Evolutionary conservation across 2,113 vertebrate species (phyloP).

Genomic region (Microcebus lehilahytsara): DNA sequence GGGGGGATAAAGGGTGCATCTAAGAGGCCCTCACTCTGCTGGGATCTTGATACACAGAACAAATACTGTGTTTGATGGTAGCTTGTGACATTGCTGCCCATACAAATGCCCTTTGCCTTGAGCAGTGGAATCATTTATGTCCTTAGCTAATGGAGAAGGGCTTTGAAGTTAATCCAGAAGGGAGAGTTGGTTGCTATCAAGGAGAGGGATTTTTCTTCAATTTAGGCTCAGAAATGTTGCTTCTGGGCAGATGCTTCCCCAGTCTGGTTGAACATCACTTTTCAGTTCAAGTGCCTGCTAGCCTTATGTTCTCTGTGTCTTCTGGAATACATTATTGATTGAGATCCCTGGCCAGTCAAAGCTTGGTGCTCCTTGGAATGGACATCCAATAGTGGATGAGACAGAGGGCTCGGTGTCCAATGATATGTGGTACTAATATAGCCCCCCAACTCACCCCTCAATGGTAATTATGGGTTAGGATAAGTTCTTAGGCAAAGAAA

Average conservation of each 20-base stretch:
- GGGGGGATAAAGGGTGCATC: background rate
- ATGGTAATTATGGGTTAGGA: background rate
- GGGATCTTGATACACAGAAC: slow-evolving; percentile 29
- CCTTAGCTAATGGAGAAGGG: background rate
- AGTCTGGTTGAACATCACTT: background rate
- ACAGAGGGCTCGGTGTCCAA: background rate
- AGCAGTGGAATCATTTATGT: background rate
- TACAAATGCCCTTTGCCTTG: background rate
- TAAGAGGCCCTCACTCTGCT: background rate
- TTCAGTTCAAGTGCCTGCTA: background rate
- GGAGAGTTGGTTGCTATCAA: background rate
- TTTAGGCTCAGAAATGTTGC: slow-evolving; percentile 30
- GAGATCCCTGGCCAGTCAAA: background rate
- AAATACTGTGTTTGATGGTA: background rate
- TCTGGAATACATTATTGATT: slow-evolving; percentile 11
- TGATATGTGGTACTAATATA: background rate
- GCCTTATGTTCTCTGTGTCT: background rate
- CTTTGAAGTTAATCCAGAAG: slow-evolving; percentile 41
- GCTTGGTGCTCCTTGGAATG: background rate
- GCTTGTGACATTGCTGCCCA: background rate
- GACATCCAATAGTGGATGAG: background rate
- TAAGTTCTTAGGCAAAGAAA: background rate
- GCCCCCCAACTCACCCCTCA: background rate
- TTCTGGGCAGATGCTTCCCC: background rate
- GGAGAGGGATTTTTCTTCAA: background rate